phyloP scores from a whole-genome alignment of 1,140 invertebrate genomes.

The Diorhabda carinulata region DNA sequence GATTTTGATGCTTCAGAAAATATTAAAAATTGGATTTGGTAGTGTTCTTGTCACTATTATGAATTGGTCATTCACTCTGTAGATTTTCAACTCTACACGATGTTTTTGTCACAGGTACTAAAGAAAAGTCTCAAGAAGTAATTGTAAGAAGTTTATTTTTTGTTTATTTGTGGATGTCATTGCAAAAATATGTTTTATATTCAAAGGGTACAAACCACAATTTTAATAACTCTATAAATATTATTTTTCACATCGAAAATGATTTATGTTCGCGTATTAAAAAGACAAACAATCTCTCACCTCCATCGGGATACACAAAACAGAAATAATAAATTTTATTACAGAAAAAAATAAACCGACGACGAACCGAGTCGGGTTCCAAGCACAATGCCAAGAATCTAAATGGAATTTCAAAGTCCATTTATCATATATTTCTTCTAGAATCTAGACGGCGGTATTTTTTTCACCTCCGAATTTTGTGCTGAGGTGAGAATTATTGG shows the following conservation, averaged over 20 bases:
- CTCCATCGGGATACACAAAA: constrained; percentile 16
- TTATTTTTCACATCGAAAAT: constrained; percentile 6
- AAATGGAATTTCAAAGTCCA: constrained; percentile 20
- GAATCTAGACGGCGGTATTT: constrained; percentile 17
- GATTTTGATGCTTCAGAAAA: too few species aligned
- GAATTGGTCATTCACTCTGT: too few species aligned
- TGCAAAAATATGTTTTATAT: neutral
- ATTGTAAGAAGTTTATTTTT: neutral
- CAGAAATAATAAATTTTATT: constrained; percentile 18
- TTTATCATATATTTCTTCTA: constrained; percentile 16
- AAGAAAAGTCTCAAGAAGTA: too few species aligned
- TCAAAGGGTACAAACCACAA: neutral
- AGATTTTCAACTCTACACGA: too few species aligned
- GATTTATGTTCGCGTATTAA: constrained; percentile 18
- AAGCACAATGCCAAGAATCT: constrained; percentile 16
- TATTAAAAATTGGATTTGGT: too few species aligned
- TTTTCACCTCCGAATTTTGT: constrained; percentile 9
- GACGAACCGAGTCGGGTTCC: constrained; percentile 10
- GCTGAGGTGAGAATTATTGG: constrained; percentile 7
- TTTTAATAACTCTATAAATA: constrained; percentile 14
- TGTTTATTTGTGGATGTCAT: neutral
- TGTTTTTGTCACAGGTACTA: too few species aligned
- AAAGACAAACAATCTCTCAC: constrained; percentile 18
- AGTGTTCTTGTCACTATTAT: too few species aligned
- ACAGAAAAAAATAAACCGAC: constrained; percentile 16